Evolutionary conservation across 2,113 vertebrate genomes (phyloP).

Genomic region (Eonycteris spelaea): DNA sequence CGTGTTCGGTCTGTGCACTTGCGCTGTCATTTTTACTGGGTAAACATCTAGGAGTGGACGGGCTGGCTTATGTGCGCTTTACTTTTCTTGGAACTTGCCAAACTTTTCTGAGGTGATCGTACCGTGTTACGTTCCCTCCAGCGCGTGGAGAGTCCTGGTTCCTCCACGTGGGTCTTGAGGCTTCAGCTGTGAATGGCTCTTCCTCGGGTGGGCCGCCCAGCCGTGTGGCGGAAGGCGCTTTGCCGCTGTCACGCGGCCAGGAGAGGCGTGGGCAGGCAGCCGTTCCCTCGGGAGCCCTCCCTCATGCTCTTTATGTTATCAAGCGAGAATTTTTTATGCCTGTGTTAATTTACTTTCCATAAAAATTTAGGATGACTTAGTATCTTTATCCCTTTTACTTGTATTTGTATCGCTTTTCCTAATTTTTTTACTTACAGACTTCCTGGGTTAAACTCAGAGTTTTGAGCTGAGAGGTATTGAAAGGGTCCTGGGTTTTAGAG

Average conservation of each 20-base stretch:
- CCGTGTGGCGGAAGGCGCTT: neutral
- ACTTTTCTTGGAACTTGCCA: neutral
- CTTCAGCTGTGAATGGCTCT: neutral
- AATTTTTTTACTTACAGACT: neutral
- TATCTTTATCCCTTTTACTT: neutral
- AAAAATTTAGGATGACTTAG: neutral
- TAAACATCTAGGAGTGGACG: neutral
- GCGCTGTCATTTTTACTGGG: neutral
- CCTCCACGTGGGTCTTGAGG: neutral
- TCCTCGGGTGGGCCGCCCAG: neutral
- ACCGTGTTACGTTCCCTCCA: neutral
- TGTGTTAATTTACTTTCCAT: neutral
- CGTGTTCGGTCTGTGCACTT: fast-evolving
- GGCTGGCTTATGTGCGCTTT: neutral
- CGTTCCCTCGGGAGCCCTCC: neutral
- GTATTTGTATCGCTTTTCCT: neutral
- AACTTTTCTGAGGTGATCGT: neutral
- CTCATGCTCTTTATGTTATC: neutral
- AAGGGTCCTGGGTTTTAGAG: neutral
- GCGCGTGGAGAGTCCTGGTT: fast-evolving
- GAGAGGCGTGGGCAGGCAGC: neutral
- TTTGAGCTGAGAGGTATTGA: neutral
- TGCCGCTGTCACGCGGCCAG: fast-evolving
- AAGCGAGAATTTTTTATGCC: neutral
- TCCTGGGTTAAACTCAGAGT: neutral